Conservation (phyloP, 2,888 invertebrate genomes). For the Dolichomitus sp. region DNA sequence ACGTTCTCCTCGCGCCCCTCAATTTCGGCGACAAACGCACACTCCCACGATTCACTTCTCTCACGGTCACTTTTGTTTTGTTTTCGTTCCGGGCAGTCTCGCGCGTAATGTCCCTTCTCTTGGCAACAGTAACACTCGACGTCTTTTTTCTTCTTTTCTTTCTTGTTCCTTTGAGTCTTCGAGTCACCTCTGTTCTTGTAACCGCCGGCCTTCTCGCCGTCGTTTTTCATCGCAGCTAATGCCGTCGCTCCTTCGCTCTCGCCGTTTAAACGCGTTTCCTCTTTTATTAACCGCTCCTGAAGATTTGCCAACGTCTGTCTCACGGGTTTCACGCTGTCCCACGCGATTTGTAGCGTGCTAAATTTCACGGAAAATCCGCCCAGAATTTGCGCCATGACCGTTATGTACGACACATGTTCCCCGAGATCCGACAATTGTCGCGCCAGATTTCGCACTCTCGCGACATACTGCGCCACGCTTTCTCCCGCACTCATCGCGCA, state of each 20-base stretch:
- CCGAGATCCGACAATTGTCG: neutral
- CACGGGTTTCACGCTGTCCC: conserved; percentile 61
- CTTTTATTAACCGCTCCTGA: conserved; percentile 65
- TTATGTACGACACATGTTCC: neutral
- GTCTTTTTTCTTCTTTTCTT: neutral
- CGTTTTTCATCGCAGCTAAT: conserved; percentile 4
- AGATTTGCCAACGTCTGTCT: conserved; percentile 64
- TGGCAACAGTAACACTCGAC: neutral
- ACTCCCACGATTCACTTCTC: neutral
- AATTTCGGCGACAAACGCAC: conserved; percentile 5
- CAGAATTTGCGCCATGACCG: conserved; percentile 26
- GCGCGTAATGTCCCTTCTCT: conserved; percentile 56
- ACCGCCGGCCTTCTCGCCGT: neutral
- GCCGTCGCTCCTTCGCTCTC: conserved; percentile 1
- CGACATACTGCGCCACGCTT: neutral
- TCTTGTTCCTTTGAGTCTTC: too few species aligned
- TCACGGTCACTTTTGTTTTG: neutral
- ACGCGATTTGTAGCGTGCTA: conserved; percentile 61
- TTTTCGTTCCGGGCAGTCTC: conserved; percentile 29
- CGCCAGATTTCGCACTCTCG: conserved; percentile 16
- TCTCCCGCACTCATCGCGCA: conserved; percentile 2
- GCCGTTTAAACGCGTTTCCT: conserved; percentile 49
- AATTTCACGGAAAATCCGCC: conserved; percentile 52
- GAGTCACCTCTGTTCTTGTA: neutral
- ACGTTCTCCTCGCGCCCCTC: too few species aligned